These are phyloP conservation scores for Nipponacmea schrenckii DNA, from an alignment of 2,888 invertebrate species.

Conservation along the genomic window DNA sequence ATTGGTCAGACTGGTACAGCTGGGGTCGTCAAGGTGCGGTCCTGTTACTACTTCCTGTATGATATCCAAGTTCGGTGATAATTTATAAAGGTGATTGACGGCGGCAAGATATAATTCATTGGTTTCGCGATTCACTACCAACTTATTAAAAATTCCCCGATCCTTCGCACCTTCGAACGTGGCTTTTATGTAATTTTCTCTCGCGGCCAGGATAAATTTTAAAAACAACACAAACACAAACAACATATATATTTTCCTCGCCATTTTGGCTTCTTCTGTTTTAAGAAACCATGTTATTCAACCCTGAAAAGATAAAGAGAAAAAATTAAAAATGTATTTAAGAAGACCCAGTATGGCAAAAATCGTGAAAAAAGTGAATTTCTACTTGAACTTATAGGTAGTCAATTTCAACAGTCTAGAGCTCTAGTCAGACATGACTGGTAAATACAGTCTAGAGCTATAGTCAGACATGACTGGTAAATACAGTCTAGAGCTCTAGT, in stretches of 20 bases:
- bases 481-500: no score
- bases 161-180: conserved; percentile 12
- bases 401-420: no score
- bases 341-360: neutral
- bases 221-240: neutral
- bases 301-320: neutral
- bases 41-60: conserved; percentile 75
- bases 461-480: no score
- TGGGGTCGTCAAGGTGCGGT: conserved; percentile 82
- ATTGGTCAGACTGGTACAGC: conserved; percentile 75
- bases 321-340: neutral
- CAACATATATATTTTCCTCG: neutral
- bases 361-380: no score
- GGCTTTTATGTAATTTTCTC: neutral
- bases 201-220: neutral
- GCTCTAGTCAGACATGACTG: no score
- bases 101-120: conserved; percentile 86
- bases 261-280: neutral
- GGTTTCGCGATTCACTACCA: conserved; percentile 24
- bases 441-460: no score
- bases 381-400: no score
- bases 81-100: conserved; percentile 90
- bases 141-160: conserved; percentile 21
- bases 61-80: conserved; percentile 85
- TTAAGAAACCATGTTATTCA: conserved; percentile 1